A percentile compares a stretch with the other conserved stretches of the same genome.
Evolutionary conservation across 2,113 vertebrate species (phyloP).

Genomic region (Ondatra zibethicus): DNA sequence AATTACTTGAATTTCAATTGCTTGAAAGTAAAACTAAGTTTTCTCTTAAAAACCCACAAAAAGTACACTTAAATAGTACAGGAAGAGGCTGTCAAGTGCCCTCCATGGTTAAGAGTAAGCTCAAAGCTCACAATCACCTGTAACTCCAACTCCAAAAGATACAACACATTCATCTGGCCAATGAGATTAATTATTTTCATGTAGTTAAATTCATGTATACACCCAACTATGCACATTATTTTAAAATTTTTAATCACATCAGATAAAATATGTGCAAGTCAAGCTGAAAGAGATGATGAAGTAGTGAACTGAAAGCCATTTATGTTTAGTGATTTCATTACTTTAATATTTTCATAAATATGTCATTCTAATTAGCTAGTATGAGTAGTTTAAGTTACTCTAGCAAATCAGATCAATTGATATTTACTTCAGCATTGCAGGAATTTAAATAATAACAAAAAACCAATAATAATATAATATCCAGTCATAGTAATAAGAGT

Average conservation of each 20-base stretch:
- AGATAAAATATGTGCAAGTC: not conserved
- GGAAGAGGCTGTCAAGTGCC: not conserved
- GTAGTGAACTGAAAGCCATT: not conserved
- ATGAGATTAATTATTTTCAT: not conserved
- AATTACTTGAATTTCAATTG: not conserved
- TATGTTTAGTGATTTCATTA: not conserved
- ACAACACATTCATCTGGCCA: not conserved
- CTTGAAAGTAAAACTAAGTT: not conserved
- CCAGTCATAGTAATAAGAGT: not conserved
- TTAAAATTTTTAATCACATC: not conserved
- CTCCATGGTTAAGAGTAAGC: not conserved
- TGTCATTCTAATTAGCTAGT: not conserved
- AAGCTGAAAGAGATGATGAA: not conserved
- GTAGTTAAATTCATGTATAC: not conserved
- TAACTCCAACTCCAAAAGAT: not conserved
- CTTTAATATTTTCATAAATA: not conserved
- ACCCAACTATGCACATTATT: not conserved
- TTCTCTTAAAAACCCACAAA: not conserved
- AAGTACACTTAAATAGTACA: not conserved
- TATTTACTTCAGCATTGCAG: not conserved
- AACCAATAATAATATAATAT: too few relatives aligned
- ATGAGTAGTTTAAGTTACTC: not conserved
- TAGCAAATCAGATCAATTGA: not conserved
- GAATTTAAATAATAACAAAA: not conserved
- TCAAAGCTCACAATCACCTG: not conserved